Conservation (phyloP, 92 coral and sea anemone genomes). For the Galaxea fascicularis region DNA sequence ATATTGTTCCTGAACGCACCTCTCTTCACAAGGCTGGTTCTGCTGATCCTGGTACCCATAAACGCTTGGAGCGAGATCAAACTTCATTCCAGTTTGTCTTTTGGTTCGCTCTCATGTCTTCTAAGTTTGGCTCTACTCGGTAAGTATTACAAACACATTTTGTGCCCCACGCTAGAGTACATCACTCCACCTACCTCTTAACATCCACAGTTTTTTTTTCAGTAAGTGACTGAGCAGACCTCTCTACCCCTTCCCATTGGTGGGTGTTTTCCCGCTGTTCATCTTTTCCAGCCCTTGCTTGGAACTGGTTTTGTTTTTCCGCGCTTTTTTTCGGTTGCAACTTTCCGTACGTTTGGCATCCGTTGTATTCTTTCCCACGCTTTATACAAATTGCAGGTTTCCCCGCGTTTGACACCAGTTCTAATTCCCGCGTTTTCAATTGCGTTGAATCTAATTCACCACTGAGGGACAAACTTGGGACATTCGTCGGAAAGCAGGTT, state of each 20-base stretch:
- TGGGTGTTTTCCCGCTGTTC: background rate
- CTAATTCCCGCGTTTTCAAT: too few species aligned
- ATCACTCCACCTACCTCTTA: too few species aligned
- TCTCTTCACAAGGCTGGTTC: slow-evolving; percentile 82
- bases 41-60: slow-evolving; percentile 81
- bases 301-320: background rate
- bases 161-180: too few species aligned
- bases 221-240: background rate
- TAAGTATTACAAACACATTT: slow-evolving; percentile 35
- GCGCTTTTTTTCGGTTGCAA: background rate
- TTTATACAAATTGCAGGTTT: background rate
- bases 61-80: slow-evolving; percentile 93
- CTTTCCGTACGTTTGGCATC: background rate
- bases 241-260: background rate
- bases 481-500: too few species aligned
- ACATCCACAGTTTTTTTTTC: background rate
- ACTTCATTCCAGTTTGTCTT: slow-evolving; percentile 76
- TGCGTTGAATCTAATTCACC: too few species aligned
- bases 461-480: too few species aligned
- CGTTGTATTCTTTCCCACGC: background rate
- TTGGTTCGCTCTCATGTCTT: slow-evolving; percentile 75
- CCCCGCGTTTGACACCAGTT: too few species aligned
- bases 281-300: slow-evolving; percentile 1
- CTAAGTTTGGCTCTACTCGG: slow-evolving; percentile 78
- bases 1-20: slow-evolving; percentile 96